Evolutionary conservation across 2,888 invertebrate genomes (phyloP).

Genomic region (Chaitophorus viminalis): DNA sequence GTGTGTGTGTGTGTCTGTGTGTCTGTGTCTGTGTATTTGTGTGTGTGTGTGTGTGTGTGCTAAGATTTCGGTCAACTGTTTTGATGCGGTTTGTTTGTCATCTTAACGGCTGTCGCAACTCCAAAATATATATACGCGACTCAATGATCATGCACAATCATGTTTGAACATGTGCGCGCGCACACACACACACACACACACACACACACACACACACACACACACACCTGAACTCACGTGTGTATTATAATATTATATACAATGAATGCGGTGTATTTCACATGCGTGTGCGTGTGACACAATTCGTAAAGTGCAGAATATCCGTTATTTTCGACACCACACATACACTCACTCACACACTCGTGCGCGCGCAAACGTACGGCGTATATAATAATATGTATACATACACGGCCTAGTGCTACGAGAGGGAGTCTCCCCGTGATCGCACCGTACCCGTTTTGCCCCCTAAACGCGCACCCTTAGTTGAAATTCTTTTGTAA

Average conservation of each 20-base stretch:
- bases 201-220: neutral
- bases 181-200: neutral
- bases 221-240: conserved; percentile 34
- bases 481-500: conserved; percentile 55
- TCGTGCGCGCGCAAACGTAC: neutral
- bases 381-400: neutral
- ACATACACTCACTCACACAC: no score
- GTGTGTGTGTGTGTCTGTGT: no score
- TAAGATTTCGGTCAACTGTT: neutral
- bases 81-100: neutral
- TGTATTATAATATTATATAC: neutral
- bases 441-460: conserved; percentile 49
- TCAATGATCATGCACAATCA: conserved; percentile 37
- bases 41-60: no score
- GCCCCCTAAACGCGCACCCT: conserved; percentile 44
- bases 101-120: conserved; percentile 1
- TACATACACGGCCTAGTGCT: neutral
- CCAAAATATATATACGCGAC: conserved; percentile 23
- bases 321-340: conserved; percentile 59
- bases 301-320: conserved; percentile 61
- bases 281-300: conserved; percentile 50
- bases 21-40: no score
- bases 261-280: neutral
- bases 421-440: conserved; percentile 39
- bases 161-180: neutral